A percentile compares a stretch with the other conserved stretches of the same genome.
Conservation (phyloP, 2,888 invertebrate genomes). For the Cerastis leucographa region DNA sequence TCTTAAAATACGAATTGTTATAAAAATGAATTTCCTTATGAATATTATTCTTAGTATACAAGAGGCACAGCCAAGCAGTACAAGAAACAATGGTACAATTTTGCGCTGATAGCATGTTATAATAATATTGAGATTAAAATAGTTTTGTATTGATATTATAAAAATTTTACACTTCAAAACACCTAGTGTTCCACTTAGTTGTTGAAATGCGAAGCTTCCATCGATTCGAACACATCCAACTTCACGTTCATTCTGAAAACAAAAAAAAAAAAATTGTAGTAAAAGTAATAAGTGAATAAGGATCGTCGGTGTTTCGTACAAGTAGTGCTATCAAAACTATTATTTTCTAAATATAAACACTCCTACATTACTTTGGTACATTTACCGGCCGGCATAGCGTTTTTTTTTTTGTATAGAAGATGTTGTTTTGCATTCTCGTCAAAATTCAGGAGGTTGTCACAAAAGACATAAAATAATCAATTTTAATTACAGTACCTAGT, state of each 20-base stretch:
- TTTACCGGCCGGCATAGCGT: not conserved
- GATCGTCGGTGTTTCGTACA: not conserved
- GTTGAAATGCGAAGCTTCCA: slow-evolving; percentile 92
- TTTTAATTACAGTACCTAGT: no score
- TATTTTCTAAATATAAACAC: not conserved
- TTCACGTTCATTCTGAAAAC: slow-evolving; percentile 89
- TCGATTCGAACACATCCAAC: slow-evolving; percentile 90
- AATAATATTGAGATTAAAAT: slow-evolving; percentile 26
- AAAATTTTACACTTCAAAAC: slow-evolving; percentile 53
- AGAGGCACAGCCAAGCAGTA: slow-evolving; percentile 82
- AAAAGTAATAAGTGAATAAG: not conserved
- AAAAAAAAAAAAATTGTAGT: not conserved
- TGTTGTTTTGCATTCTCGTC: no score
- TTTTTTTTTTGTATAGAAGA: no score
- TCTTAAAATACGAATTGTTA: slow-evolving; percentile 44
- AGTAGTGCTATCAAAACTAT: not conserved
- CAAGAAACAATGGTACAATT: slow-evolving; percentile 42
- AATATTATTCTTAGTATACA: slow-evolving; percentile 52
- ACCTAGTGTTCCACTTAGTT: slow-evolving; percentile 76
- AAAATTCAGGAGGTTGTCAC: no score
- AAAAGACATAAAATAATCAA: no score
- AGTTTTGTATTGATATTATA: slow-evolving; percentile 50
- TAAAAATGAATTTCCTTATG: slow-evolving; percentile 59
- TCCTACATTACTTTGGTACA: not conserved
- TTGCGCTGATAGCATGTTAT: slow-evolving; percentile 44